These are phyloP conservation scores for Pyrrhosoma nymphula DNA, from an alignment of 2,888 invertebrate species.

Conservation along the genomic window DNA sequence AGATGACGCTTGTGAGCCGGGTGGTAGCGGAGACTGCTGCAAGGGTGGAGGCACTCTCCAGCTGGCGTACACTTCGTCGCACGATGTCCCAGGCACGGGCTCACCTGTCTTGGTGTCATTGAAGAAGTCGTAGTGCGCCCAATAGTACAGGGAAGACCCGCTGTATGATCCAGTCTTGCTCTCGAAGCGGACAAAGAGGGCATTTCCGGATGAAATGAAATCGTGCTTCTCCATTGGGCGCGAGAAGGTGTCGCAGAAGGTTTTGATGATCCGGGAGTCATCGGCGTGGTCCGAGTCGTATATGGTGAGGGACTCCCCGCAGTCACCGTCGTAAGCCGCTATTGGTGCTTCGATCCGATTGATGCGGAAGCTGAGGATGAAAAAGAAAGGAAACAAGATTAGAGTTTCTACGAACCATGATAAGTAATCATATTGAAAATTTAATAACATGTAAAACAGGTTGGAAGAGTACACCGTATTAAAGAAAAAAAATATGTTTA, in stretches of 20 bases:
- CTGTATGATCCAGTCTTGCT: constrained; percentile 96
- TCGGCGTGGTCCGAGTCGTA: constrained; percentile 94
- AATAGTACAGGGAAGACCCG: constrained; percentile 95
- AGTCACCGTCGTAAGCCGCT: constrained; percentile 91
- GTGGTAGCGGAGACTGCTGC: neutral
- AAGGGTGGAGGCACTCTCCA: constrained; percentile 84
- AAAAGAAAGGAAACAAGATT: constrained; percentile 19
- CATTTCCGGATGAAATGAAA: constrained; percentile 92
- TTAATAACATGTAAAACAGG: too few relatives aligned
- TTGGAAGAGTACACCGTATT: too few relatives aligned
- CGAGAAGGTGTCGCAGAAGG: constrained; percentile 96
- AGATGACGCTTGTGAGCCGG: neutral
- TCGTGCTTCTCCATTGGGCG: constrained; percentile 96
- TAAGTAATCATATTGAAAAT: too few relatives aligned
- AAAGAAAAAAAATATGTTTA: too few relatives aligned
- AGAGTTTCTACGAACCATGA: too few relatives aligned
- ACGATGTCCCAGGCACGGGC: constrained; percentile 88
- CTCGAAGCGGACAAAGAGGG: constrained; percentile 92
- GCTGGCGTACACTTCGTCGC: constrained; percentile 93
- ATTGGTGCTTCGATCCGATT: constrained; percentile 94
- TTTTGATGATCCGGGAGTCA: constrained; percentile 94
- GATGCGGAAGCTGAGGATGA: constrained; percentile 86
- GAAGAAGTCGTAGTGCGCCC: constrained; percentile 97
- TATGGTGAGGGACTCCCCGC: constrained; percentile 92
- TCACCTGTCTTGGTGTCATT: constrained; percentile 93